A percentile compares a stretch with the other conserved stretches of the same genome.
These are phyloP conservation scores for Cynodonichthys magdalenae DNA, from an alignment of 2,797 vertebrate genomes.

Conservation along the genomic window DNA sequence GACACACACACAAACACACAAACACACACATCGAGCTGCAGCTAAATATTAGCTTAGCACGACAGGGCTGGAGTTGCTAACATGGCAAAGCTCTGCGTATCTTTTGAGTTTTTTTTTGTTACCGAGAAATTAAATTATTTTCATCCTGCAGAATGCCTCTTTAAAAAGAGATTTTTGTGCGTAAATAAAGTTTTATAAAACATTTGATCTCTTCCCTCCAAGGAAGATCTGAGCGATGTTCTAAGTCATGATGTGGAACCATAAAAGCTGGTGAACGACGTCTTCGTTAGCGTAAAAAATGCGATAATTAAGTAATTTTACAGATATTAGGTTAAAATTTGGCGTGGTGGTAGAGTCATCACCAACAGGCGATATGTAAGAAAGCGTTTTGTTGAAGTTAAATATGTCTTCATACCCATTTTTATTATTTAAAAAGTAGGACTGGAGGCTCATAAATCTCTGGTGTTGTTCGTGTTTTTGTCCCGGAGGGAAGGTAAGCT, in stretches of 20 bases:
- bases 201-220: slow-evolving; percentile 36
- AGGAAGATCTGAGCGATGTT: slow-evolving; percentile 31
- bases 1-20: slow-evolving; percentile 49
- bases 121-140: slow-evolving; percentile 43
- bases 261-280: too few relatives aligned
- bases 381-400: slow-evolving; percentile 35
- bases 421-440: slow-evolving; percentile 28
- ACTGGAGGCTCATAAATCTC: slow-evolving; percentile 73
- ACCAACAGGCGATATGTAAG: slow-evolving; percentile 7
- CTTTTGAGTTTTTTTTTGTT: slow-evolving; percentile 63
- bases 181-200: slow-evolving; percentile 56
- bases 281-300: too few relatives aligned
- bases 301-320: too few relatives aligned
- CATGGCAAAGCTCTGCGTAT: slow-evolving; percentile 58
- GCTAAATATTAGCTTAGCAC: slow-evolving; percentile 41
- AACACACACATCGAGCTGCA: too few relatives aligned
- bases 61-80: slow-evolving; percentile 40
- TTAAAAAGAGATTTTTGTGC: slow-evolving; percentile 17
- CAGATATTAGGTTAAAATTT: too few relatives aligned
- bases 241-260: slow-evolving; percentile 24
- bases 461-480: slow-evolving; percentile 60
- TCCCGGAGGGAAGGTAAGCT: slow-evolving; percentile 65
- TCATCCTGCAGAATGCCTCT: slow-evolving; percentile 22
- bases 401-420: slow-evolving; percentile 38
- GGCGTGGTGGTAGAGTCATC: too few relatives aligned